These are phyloP conservation scores for Cebus imitator DNA, from an alignment of 2,113 vertebrate species.

Conservation along the genomic window DNA sequence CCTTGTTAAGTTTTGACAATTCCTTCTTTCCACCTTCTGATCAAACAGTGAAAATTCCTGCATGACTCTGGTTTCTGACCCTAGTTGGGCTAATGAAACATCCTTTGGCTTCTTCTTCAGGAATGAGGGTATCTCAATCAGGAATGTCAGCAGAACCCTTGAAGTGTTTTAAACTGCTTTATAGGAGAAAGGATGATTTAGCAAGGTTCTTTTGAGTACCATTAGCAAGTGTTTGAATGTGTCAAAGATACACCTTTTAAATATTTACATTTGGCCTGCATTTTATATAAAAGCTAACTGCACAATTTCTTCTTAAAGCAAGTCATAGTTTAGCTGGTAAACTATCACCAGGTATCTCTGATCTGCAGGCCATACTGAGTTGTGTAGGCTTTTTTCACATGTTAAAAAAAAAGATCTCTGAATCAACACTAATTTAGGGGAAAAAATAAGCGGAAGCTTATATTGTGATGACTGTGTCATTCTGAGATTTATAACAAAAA, in stretches of 20 bases:
- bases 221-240: background rate
- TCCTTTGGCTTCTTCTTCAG: background rate
- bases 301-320: background rate
- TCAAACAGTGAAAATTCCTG: background rate
- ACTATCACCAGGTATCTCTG: background rate
- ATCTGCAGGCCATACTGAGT: too few relatives aligned
- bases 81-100: background rate
- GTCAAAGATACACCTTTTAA: background rate
- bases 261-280: background rate
- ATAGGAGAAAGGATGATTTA: background rate
- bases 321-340: conserved; percentile 1
- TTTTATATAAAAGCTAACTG: background rate
- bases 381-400: background rate
- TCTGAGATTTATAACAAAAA: conserved; percentile 51
- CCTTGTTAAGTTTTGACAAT: background rate
- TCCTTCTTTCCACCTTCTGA: background rate
- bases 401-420: background rate
- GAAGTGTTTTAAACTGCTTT: background rate
- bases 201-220: background rate
- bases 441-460: conserved; percentile 7
- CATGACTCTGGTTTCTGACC: background rate
- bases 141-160: background rate
- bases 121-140: background rate
- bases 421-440: conserved; percentile 41
- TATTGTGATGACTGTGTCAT: conserved; percentile 39